These are phyloP conservation scores for Temnothorax ravouxi DNA, from an alignment of 2,888 invertebrate species.

Conservation along the genomic window DNA sequence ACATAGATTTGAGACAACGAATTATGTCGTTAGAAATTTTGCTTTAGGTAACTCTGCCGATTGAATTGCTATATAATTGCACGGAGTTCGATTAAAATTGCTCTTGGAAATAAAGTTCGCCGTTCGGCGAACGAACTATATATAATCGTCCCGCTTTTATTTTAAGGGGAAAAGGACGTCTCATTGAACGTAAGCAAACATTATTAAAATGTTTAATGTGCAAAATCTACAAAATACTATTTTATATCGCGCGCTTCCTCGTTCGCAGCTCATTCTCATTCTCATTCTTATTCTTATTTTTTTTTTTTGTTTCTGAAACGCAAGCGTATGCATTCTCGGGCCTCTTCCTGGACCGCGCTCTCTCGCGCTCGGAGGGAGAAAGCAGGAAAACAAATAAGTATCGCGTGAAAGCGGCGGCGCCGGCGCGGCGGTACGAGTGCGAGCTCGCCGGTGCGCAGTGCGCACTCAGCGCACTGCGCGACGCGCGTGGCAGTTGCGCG, in stretches of 20 bases:
- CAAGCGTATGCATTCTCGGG: neutral
- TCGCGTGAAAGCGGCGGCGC: neutral
- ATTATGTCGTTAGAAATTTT: too few species aligned
- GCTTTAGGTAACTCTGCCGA: too few species aligned
- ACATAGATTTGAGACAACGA: too few species aligned
- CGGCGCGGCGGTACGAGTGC: neutral
- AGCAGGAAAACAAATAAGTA: neutral
- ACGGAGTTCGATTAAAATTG: neutral
- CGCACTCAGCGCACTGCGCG: conserved; percentile 47
- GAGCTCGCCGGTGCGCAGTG: conserved; percentile 56
- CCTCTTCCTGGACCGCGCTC: neutral
- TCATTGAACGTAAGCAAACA: too few species aligned
- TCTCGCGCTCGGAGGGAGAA: neutral
- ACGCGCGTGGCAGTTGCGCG: conserved; percentile 62
- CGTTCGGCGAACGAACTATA: too few species aligned
- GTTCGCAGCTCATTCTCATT: neutral
- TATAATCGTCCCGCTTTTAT: too few species aligned
- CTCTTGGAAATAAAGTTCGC: too few species aligned
- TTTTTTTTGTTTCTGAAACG: neutral
- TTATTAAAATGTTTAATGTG: neutral
- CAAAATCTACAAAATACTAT: neutral
- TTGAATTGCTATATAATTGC: neutral
- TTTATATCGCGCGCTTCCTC: neutral
- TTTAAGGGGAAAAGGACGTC: too few species aligned
- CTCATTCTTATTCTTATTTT: neutral